A percentile compares a stretch with the other conserved stretches of the same genome.
These are phyloP conservation scores for Lacanobia oleracea DNA, from an alignment of 2,888 invertebrate genomes.

Conservation along the genomic window DNA sequence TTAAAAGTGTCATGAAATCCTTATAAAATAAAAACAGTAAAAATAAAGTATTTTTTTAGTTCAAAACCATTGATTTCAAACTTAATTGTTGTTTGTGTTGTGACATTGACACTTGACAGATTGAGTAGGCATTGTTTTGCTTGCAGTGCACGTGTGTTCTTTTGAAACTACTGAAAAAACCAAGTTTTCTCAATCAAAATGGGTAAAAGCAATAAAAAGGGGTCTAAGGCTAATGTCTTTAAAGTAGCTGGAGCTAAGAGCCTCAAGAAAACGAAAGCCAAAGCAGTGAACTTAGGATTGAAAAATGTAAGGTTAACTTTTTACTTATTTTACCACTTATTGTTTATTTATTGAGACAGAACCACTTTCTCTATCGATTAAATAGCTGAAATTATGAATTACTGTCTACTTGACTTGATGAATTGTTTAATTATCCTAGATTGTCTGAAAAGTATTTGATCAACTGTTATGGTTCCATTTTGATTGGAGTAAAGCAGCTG, in stretches of 20 bases:
- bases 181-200: conserved; percentile 64
- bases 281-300: conserved; percentile 84
- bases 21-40: neutral
- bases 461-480: too few species aligned
- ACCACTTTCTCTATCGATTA: too few species aligned
- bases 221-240: conserved; percentile 83
- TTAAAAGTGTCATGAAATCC: neutral
- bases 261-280: conserved; percentile 86
- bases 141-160: conserved; percentile 25
- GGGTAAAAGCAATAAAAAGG: conserved; percentile 86
- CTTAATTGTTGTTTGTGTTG: neutral
- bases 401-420: too few species aligned
- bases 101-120: neutral
- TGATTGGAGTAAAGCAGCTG: too few species aligned
- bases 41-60: conserved; percentile 12
- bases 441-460: too few species aligned
- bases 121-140: neutral
- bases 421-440: too few species aligned
- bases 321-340: neutral
- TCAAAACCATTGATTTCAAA: conserved; percentile 2
- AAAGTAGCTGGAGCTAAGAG: conserved; percentile 88
- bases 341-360: neutral
- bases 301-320: conserved; percentile 81
- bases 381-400: too few species aligned
- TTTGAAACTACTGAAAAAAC: neutral